phyloP scores from a whole-genome alignment of 2,797 vertebrate genomes.

The Coracias cyanogaster region DNA sequence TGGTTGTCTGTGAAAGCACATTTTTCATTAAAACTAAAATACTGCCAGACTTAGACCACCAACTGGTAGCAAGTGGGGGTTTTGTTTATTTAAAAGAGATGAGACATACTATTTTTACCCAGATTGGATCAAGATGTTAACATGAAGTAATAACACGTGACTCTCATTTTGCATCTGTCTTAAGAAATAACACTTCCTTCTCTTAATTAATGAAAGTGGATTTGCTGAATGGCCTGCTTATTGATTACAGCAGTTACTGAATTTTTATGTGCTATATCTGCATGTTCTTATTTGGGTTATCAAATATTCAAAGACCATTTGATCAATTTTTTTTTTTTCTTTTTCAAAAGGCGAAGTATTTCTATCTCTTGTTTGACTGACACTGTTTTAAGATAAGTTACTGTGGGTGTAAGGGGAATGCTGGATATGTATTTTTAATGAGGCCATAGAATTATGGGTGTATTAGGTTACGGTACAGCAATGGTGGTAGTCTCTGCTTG shows the following conservation, averaged over 20 bases:
- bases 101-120: slow-evolving; percentile 2
- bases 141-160: slow-evolving; percentile 24
- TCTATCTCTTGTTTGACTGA: slow-evolving; percentile 50
- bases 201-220: slow-evolving; percentile 57
- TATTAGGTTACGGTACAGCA: not conserved
- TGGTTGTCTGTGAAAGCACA: not conserved
- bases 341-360: slow-evolving; percentile 40
- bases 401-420: not conserved
- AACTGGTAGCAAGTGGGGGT: not conserved
- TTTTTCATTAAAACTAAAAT: slow-evolving; percentile 15
- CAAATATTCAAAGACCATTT: slow-evolving; percentile 72
- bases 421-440: slow-evolving; percentile 21
- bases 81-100: slow-evolving; percentile 46
- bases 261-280: slow-evolving; percentile 72
- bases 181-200: slow-evolving; percentile 49
- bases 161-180: slow-evolving; percentile 26
- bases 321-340: slow-evolving; percentile 41
- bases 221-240: slow-evolving; percentile 66
- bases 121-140: slow-evolving; percentile 41
- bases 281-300: slow-evolving; percentile 60
- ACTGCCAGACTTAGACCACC: not conserved
- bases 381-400: slow-evolving; percentile 1
- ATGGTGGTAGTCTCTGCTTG: not conserved
- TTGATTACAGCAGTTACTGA: slow-evolving; percentile 71
- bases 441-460: not conserved